Evolutionary conservation across 2,888 invertebrate genomes (phyloP), one percentile per base, ranked within the genome.

Genomic region (Tenthredo amoena): DNA sequence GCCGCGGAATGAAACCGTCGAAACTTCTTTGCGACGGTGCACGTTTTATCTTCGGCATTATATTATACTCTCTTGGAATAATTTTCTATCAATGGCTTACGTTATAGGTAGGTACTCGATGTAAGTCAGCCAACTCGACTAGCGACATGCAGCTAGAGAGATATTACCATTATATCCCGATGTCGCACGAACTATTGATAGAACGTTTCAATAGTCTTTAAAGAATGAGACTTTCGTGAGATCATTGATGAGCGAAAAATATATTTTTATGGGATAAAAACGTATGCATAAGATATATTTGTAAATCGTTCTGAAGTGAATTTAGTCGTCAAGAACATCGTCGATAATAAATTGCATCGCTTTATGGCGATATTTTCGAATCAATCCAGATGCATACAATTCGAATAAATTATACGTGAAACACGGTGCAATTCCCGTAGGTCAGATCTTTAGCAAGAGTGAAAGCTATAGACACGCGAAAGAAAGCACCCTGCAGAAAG

Each of bases 381-480:
- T 40, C 50, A n/a, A 81, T 62, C 21, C 81, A 26, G 58, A 34
- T 62, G 58, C 58, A 58, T 79, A 47, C 58, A 58, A 62, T 40
- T 79, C 40, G 55, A 79, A 62, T 50, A 81, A 81, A 81, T 62
- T 81, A 62, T 15, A 34, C 79, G 21, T 79, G 79, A 79, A 79
- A 58, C 18, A 12, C 77, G 31, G 15, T 58, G 34, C 21, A 15
- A 40, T 72, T 40, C 21, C 12, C 18, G 15, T 26, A 76, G 47
- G 47, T 47, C 40, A 47, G 43, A 47, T 76, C 47, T 76, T 47
- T 26, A 37, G 58, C 79, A 79, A 79, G 55, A 79, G 79, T 79
- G 79, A 79, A 79, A 79, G 79, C 55, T 34, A 55, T 31, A 58
- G 5, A 55, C n/a, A 55, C 62, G n/a, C 58, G 40, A 62, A 81